Conservation (phyloP, 2,888 invertebrate genomes). For the Catocala nupta region DNA sequence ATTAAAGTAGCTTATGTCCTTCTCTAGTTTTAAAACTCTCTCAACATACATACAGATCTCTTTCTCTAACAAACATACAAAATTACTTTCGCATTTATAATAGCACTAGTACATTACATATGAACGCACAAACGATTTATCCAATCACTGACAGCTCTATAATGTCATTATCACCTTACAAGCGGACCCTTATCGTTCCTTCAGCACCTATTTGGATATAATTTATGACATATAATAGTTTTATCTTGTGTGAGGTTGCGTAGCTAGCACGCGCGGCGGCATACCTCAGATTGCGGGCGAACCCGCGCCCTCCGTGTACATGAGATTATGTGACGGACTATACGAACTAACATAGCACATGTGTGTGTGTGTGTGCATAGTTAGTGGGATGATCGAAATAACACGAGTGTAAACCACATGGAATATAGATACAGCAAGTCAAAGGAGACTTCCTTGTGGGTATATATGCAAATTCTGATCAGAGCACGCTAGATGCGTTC, state of each 20-base stretch:
- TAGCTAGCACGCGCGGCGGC: constrained; percentile 39
- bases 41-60: no score
- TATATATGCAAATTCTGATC: no score
- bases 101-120: no score
- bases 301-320: constrained; percentile 38
- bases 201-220: constrained; percentile 6
- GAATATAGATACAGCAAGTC: background rate
- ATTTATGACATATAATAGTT: constrained; percentile 15
- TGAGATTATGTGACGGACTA: constrained; percentile 22
- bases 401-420: background rate
- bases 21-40: no score
- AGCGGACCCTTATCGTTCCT: constrained; percentile 4
- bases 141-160: background rate
- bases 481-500: no score
- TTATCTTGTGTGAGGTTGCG: constrained; percentile 9
- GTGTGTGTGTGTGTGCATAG: background rate
- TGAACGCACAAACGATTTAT: no score
- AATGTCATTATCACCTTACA: constrained; percentile 1
- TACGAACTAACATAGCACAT: background rate
- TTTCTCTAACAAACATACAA: no score
- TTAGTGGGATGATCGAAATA: constrained; percentile 1
- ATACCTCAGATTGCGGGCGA: constrained; percentile 53
- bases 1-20: no score
- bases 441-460: no score
- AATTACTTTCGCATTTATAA: no score